These are phyloP conservation scores for Bombus ignitus DNA, from an alignment of 1,140 invertebrate species.

Conservation along the genomic window DNA sequence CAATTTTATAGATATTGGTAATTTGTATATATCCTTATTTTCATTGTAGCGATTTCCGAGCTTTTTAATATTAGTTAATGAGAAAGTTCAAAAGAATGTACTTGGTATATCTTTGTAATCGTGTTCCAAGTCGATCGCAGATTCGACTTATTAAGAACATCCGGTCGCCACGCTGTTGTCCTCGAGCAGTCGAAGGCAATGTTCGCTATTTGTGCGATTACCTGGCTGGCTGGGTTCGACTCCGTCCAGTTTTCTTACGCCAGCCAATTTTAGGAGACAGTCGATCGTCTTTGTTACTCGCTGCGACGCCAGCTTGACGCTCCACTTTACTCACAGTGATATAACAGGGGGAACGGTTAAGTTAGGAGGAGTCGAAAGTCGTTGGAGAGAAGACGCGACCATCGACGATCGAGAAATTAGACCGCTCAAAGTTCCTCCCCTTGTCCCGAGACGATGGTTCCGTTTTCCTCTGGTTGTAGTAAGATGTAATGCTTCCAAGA, in stretches of 20 bases:
- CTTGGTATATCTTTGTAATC: not conserved
- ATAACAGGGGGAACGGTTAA: not conserved
- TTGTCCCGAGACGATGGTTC: constrained; percentile 31
- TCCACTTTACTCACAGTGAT: constrained; percentile 50
- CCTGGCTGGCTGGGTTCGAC: constrained; percentile 60
- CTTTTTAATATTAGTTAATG: not conserved
- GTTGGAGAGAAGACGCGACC: constrained; percentile 16
- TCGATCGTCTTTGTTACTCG: constrained; percentile 36
- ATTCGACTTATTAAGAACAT: not conserved
- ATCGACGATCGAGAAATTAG: constrained; percentile 58
- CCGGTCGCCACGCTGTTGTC: constrained; percentile 29
- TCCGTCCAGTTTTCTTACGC: constrained; percentile 61
- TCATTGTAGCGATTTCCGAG: not conserved
- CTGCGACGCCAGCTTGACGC: constrained; percentile 45
- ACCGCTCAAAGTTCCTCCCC: constrained; percentile 49
- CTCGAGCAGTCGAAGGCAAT: constrained; percentile 14
- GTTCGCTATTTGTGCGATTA: constrained; percentile 73
- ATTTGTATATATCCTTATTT: too few relatives aligned
- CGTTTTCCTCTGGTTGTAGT: constrained; percentile 21
- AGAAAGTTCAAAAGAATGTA: not conserved
- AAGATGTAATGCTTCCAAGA: constrained; percentile 46
- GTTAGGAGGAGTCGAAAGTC: constrained; percentile 30
- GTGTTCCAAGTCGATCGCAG: not conserved
- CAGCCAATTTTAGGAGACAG: constrained; percentile 71
- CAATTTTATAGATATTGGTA: not conserved